Evolutionary conservation across 1,140 invertebrate species (phyloP), one percentile per base, ranked within the genome.

Genomic region (Ceratoteleas bidentatus): DNA sequence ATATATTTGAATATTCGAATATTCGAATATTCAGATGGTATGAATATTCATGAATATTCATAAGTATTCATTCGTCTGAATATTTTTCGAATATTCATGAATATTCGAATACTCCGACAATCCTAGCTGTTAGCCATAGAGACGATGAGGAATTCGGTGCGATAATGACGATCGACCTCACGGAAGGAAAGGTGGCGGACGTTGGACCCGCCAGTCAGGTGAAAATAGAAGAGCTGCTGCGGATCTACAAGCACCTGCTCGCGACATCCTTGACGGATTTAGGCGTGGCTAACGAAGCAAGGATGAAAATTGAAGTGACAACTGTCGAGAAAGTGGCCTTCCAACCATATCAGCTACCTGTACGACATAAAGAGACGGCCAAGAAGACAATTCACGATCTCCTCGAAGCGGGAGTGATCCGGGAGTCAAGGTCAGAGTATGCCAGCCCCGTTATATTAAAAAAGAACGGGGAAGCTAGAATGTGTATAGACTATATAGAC

Each of bases 401-500:
- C 6, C 52, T 89, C 66, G 15, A 84, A n/a, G 73, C 60, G 0
- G 83, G 85, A 13, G 87, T 92, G 3, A 89, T 92, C 33, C 69
- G 85, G 7, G 78, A 86, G 45, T 90, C 87, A 13, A 76, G 57
- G 24, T 91, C 88, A 13, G 86, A 90, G 6, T 93, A 88, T 81
- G 81, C 90, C 3, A 88, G 89, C 32, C 92, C 91, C 0, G 83
- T 92, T 0, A 78, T 93, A 0, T 73, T 93, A 56, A 93, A 94
- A 72, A 90, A 89, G 60, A 90, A 93, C 81, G 90, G 70, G 0
- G 58, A 58, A 32, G 7, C 15, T 0, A 15, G 81, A 0, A 83
- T 93, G 15, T 93, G 92, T 6, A 36, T 93, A 0, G 92, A 93
- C 79, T 93, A 88, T 57, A 54, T 91, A 6, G n/a, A n/a, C n/a